Evolutionary conservation across 2,888 invertebrate genomes (phyloP).

Genomic region (Microctonus brassicae): DNA sequence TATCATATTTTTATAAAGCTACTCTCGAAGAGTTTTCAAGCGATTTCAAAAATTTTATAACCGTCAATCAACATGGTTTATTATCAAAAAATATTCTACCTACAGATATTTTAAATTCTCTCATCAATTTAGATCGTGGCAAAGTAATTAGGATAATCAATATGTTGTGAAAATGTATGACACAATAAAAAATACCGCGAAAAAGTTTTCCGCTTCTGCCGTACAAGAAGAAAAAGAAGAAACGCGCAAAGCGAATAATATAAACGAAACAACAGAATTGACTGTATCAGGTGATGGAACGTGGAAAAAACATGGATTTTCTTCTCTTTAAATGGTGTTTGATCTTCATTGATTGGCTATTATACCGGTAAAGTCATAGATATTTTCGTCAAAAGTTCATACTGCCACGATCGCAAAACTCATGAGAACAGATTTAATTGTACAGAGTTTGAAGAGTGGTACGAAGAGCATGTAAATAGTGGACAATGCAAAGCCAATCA

Average conservation of each 20-base stretch:
- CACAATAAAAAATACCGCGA: conserved; percentile 38
- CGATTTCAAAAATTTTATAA: too few relatives aligned
- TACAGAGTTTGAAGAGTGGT: conserved; percentile 46
- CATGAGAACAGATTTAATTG: conserved; percentile 39
- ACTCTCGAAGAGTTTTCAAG: too few relatives aligned
- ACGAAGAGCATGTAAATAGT: conserved; percentile 41
- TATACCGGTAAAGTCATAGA: conserved; percentile 44
- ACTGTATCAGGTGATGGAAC: conserved; percentile 51
- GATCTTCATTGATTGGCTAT: conserved; percentile 39
- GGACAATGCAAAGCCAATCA: conserved; percentile 36
- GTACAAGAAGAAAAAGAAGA: conserved; percentile 45
- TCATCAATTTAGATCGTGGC: too few relatives aligned
- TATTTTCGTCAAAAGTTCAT: conserved; percentile 39
- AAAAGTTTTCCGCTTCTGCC: conserved; percentile 23
- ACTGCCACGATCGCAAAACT: conserved; percentile 41
- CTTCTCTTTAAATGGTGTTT: conserved; percentile 41
- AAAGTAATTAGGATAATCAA: too few relatives aligned
- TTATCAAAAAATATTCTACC: too few relatives aligned
- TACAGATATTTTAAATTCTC: too few relatives aligned
- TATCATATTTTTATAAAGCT: too few relatives aligned
- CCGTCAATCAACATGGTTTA: too few relatives aligned
- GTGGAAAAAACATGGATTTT: conserved; percentile 49
- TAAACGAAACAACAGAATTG: conserved; percentile 47
- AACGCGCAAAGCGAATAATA: conserved; percentile 42
- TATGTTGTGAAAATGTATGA: neutral